Conservation (phyloP, 1,140 invertebrate species). For the Ylistrum balloti region DNA sequence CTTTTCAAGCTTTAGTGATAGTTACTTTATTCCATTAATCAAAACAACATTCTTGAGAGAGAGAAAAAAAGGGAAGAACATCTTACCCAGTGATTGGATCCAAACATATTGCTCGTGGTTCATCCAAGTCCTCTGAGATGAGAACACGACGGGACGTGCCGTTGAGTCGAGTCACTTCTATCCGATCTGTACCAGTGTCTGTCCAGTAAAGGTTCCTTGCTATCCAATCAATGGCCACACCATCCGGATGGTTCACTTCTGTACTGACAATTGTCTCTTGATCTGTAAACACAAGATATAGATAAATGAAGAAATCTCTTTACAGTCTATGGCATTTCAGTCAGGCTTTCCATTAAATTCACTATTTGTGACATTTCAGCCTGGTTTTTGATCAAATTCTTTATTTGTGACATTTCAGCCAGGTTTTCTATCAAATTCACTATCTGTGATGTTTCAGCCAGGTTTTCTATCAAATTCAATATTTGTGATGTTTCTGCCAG, state of each 20-base stretch:
- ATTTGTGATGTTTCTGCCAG: no score
- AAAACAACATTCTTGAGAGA: no score
- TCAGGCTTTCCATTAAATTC: no score
- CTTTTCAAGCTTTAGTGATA: no score
- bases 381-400: no score
- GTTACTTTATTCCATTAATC: no score
- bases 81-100: conserved; percentile 93
- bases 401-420: no score
- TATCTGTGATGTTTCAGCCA: no score
- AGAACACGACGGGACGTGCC: conserved; percentile 89
- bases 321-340: no score
- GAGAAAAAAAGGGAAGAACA: background rate
- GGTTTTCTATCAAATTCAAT: no score
- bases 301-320: background rate
- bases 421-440: no score
- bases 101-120: conserved; percentile 96
- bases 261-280: conserved; percentile 74
- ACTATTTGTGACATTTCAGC: no score
- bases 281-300: conserved; percentile 67
- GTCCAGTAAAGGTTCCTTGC: conserved; percentile 98
- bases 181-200: conserved; percentile 94
- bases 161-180: conserved; percentile 95
- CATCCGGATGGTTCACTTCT: conserved; percentile 93
- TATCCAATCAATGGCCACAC: conserved; percentile 95
- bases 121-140: conserved; percentile 90